A percentile compares a stretch with the other conserved stretches of the same genome.
Evolutionary conservation across 2,113 vertebrate species (phyloP).

Genomic region (Trichechus manatus): DNA sequence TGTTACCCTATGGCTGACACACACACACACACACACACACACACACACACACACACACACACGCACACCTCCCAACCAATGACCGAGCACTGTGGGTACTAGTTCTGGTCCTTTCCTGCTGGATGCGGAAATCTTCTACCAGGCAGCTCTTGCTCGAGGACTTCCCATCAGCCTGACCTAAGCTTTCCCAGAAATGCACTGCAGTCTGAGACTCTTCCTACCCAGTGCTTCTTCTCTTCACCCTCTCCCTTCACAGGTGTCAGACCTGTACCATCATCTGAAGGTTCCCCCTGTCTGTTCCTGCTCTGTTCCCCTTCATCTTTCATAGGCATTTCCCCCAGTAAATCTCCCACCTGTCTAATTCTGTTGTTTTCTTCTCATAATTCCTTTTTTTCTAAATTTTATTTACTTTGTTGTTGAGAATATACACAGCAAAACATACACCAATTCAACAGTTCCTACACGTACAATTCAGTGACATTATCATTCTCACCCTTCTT

Average conservation of each 20-base stretch:
- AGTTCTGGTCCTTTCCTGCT: not conserved
- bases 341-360: not conserved
- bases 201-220: no score
- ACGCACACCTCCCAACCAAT: not conserved
- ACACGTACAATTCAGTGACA: no score
- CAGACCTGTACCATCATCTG: accelerated
- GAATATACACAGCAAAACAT: no score
- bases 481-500: no score
- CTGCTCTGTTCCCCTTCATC: not conserved
- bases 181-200: not conserved
- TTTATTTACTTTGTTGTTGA: no score
- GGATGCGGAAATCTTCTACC: not conserved
- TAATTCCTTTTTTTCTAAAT: no score
- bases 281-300: not conserved
- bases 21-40: not conserved
- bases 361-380: not conserved
- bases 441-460: no score
- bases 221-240: not conserved
- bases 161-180: not conserved
- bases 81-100: not conserved
- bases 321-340: no score
- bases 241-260: no score
- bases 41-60: not conserved
- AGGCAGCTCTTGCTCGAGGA: not conserved
- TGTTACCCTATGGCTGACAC: not conserved